Percentiles rank a stretch among this genome's conserved stretches.
Evolutionary conservation across 2,113 vertebrate genomes (phyloP).

Genomic region (Baryphthengus martii): DNA sequence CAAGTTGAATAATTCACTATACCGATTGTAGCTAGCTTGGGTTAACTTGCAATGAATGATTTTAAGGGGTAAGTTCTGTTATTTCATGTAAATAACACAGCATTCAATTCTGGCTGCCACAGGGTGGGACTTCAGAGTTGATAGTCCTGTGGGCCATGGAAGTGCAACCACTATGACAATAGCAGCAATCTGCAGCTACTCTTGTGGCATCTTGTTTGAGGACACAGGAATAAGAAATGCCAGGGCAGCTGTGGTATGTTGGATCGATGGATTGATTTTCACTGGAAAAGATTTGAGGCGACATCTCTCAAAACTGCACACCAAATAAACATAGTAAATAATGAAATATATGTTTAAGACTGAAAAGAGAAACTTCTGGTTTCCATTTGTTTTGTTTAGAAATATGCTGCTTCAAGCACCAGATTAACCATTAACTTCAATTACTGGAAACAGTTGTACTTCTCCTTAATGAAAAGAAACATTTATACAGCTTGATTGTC

Average conservation of each 20-base stretch:
- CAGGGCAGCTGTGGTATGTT: neutral
- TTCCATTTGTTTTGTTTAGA: neutral
- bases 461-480: neutral
- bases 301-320: neutral
- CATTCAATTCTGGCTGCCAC: neutral
- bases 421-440: neutral
- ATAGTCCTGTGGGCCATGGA: neutral
- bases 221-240: neutral
- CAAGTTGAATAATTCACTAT: neutral
- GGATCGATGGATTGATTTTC: neutral
- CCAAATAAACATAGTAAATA: neutral
- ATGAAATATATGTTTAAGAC: neutral
- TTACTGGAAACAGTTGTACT: neutral
- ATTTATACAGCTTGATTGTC: neutral
- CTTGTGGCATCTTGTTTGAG: rapidly evolving
- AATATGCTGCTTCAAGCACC: neutral
- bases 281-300: neutral
- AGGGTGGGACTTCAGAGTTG: neutral
- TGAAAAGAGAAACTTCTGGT: neutral
- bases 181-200: neutral
- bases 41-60: neutral
- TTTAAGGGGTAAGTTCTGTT: neutral
- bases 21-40: neutral
- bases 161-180: neutral
- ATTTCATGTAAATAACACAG: neutral